Evolutionary conservation across 2,888 invertebrate species (phyloP).

Genomic region (Nemapogon koenigi): DNA sequence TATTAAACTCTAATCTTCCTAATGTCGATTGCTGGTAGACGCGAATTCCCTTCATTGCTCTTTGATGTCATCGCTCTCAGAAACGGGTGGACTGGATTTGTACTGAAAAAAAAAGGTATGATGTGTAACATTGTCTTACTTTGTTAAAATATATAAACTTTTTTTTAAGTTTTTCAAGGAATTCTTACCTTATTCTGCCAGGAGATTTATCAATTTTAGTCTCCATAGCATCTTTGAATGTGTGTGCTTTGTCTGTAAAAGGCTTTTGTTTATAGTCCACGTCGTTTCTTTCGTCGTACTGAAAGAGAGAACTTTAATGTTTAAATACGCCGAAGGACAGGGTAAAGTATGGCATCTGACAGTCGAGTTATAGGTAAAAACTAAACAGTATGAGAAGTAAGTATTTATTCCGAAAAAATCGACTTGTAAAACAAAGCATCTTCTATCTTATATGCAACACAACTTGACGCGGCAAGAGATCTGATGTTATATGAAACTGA

Average conservation of each 20-base stretch:
- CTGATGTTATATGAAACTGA: too few relatives aligned
- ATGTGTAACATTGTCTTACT: not conserved
- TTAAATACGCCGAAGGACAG: too few relatives aligned
- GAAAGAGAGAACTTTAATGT: too few relatives aligned
- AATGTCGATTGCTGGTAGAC: not conserved
- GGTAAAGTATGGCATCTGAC: too few relatives aligned
- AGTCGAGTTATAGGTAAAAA: too few relatives aligned
- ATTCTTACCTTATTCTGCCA: slow-evolving; percentile 27
- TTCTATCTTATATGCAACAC: too few relatives aligned
- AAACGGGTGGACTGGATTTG: slow-evolving; percentile 50
- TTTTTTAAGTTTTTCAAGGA: not conserved
- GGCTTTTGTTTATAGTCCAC: slow-evolving; percentile 36
- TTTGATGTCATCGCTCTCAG: slow-evolving; percentile 20
- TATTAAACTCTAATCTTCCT: too few relatives aligned
- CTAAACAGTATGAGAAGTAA: too few relatives aligned
- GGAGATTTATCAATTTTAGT: slow-evolving; percentile 29
- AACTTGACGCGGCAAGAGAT: too few relatives aligned
- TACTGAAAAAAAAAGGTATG: slow-evolving; percentile 27
- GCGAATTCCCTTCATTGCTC: not conserved
- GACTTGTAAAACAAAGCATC: too few relatives aligned
- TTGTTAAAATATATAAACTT: not conserved
- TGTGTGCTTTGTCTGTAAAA: slow-evolving; percentile 37
- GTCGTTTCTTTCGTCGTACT: slow-evolving; percentile 32
- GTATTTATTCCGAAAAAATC: too few relatives aligned
- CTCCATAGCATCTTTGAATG: slow-evolving; percentile 40